Conservation (phyloP, 2,888 invertebrate genomes). For the Eristalinus sepulchralis region DNA sequence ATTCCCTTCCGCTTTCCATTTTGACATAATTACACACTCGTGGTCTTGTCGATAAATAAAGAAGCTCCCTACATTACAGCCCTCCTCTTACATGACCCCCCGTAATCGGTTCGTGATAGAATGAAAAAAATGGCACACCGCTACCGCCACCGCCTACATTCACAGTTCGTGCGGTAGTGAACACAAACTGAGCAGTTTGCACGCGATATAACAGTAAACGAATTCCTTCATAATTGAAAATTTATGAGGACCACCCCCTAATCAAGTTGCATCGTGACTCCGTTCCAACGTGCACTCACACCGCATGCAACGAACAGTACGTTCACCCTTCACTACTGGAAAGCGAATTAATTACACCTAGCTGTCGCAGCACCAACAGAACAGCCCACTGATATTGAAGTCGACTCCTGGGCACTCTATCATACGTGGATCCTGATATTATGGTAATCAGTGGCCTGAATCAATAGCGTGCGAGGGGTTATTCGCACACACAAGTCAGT, state of each 20-base stretch:
- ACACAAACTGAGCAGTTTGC: slow-evolving; percentile 8
- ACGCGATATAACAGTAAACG: slow-evolving; percentile 37
- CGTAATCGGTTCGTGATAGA: background rate
- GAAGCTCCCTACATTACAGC: background rate
- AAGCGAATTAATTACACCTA: background rate
- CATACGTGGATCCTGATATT: slow-evolving; percentile 39
- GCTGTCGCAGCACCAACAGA: background rate
- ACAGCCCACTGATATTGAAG: background rate
- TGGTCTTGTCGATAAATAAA: background rate
- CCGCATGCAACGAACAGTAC: background rate
- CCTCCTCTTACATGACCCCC: background rate
- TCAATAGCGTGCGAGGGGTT: slow-evolving; percentile 37
- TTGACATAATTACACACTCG: background rate
- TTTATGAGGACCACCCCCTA: slow-evolving; percentile 45
- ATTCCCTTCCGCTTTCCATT: background rate
- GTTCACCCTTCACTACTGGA: background rate
- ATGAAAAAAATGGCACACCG: background rate
- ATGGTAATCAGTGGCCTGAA: slow-evolving; percentile 58
- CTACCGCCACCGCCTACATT: no score
- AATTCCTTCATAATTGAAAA: slow-evolving; percentile 58
- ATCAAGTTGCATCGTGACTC: slow-evolving; percentile 3
- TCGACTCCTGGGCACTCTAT: slow-evolving; percentile 24
- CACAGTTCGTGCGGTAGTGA: background rate
- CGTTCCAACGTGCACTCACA: background rate
- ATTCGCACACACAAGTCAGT: background rate